phyloP scores from a whole-genome alignment of 1,140 invertebrate genomes.

The Ostrea denselamellosa region DNA sequence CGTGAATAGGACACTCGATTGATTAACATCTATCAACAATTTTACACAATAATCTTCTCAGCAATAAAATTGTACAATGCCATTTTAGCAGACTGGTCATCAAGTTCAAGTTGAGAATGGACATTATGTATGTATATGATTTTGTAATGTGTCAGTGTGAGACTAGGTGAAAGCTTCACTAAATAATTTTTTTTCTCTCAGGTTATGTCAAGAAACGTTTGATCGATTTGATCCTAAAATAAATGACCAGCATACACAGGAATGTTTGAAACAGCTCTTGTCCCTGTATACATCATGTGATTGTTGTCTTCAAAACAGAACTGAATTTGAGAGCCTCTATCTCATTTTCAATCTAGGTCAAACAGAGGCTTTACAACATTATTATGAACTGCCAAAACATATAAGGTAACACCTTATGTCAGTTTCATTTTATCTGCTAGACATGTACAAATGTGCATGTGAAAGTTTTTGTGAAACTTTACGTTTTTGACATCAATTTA shows the following conservation, averaged over 20 bases:
- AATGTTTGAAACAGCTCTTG: slow-evolving; percentile 77
- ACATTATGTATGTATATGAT: too few species aligned
- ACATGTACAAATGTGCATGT: too few species aligned
- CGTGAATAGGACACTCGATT: too few species aligned
- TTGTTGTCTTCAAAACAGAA: slow-evolving; percentile 52
- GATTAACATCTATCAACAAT: too few species aligned
- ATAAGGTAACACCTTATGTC: slow-evolving; percentile 59
- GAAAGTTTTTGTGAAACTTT: too few species aligned
- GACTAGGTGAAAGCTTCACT: too few species aligned
- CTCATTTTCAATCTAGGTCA: slow-evolving; percentile 73
- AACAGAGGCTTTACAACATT: slow-evolving; percentile 66
- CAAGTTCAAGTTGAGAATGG: too few species aligned
- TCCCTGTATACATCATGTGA: slow-evolving; percentile 66
- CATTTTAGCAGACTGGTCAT: too few species aligned
- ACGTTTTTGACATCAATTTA: too few species aligned
- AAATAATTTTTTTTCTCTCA: slow-evolving; percentile 77
- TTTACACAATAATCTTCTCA: too few species aligned
- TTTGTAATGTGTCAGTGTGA: too few species aligned
- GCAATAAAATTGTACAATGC: too few species aligned
- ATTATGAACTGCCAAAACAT: slow-evolving; percentile 53
- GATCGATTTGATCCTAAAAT: slow-evolving; percentile 75
- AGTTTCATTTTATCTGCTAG: neutral
- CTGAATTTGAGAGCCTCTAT: slow-evolving; percentile 72
- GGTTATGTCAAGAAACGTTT: slow-evolving; percentile 75
- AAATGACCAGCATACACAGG: slow-evolving; percentile 77